Percentiles rank a stretch among this genome's conserved stretches.
Conservation (phyloP, 2,797 vertebrate genomes). For the Avahi laniger region DNA sequence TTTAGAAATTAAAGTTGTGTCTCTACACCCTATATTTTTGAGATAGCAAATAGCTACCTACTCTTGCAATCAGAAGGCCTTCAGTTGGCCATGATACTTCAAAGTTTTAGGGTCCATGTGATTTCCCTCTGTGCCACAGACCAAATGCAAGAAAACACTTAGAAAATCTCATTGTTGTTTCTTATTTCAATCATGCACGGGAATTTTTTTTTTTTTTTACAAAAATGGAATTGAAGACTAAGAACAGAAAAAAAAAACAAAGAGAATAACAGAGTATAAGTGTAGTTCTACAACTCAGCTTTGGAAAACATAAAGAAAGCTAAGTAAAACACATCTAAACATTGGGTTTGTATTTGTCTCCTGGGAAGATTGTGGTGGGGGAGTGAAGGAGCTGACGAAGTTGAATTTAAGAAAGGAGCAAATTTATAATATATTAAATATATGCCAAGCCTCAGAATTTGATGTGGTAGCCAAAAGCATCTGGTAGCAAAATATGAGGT, state of each 20-base stretch:
- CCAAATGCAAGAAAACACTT: not conserved
- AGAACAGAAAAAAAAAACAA: not conserved
- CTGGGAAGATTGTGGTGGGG: not conserved
- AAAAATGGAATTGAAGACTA: not conserved
- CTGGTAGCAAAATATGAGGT: constrained; percentile 49
- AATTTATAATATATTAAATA: not conserved
- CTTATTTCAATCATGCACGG: not conserved
- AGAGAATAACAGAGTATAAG: not conserved
- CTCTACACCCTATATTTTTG: not conserved
- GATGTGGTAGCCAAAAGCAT: constrained; percentile 48
- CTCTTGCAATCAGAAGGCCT: not conserved
- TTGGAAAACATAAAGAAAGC: not conserved
- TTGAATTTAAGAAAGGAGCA: constrained; percentile 15
- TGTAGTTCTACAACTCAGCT: not conserved
- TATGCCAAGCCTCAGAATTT: constrained; percentile 36
- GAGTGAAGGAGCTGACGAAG: not conserved
- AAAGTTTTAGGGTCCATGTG: not conserved
- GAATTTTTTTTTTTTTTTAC: not conserved
- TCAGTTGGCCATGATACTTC: not conserved
- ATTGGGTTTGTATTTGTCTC: not conserved
- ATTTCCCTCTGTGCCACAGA: not conserved
- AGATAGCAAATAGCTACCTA: not conserved
- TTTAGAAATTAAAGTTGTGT: constrained; percentile 12
- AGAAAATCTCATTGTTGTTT: not conserved
- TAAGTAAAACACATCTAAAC: not conserved